Evolutionary conservation across 2,113 vertebrate genomes (phyloP).

Genomic region (human): GRCh38 chr1:60028001-60028500

Average conservation of each 20-base stretch:
- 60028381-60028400: not conserved
- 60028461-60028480: not conserved
- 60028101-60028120: not conserved
- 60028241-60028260: slow-evolving; percentile 63
- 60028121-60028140: slow-evolving; percentile 33
- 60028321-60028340: slow-evolving; percentile 45
- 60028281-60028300: slow-evolving; percentile 45
- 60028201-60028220: not conserved
- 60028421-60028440: not conserved
- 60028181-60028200: not conserved
- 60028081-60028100: not conserved
- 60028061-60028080: not conserved
- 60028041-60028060: not conserved
- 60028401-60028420: not conserved
- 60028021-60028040: not conserved
- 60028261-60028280: slow-evolving; percentile 47
- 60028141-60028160: not conserved
- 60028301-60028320: slow-evolving; percentile 59
- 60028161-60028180: not conserved
- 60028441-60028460: not conserved
- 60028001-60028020: not conserved
- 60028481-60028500: slow-evolving; percentile 12
- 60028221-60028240: slow-evolving; percentile 39
- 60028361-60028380: slow-evolving; percentile 13
- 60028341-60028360: slow-evolving; percentile 57